Percentiles rank a stretch among this genome's conserved stretches.
Evolutionary conservation across 35 echinoderm and acorn worm genomes (phyloP).

Genomic region (Strongylocentrotus purpuratus): DNA sequence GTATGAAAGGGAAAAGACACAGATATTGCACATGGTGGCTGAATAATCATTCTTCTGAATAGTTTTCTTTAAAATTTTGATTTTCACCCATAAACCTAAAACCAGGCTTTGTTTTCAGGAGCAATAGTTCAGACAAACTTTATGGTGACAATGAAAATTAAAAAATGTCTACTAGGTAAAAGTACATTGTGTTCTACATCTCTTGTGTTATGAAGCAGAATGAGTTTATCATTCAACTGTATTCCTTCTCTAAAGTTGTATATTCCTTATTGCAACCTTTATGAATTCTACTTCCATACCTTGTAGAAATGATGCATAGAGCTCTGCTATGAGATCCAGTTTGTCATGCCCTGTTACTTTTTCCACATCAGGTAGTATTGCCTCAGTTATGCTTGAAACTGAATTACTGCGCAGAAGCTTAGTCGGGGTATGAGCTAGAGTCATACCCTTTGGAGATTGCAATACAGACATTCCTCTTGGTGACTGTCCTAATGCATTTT

Average conservation of each 20-base stretch:
- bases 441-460: not conserved
- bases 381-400: constrained; percentile 27
- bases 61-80: too few relatives aligned
- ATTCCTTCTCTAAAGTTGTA: not conserved
- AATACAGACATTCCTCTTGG: not conserved
- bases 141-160: not conserved
- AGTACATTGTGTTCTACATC: not conserved
- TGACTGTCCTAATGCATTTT: constrained; percentile 21
- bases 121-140: not conserved
- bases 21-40: not conserved
- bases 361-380: constrained; percentile 31
- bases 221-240: not conserved
- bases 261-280: not conserved
- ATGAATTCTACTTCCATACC: constrained; percentile 34
- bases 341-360: constrained; percentile 58
- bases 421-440: constrained; percentile 45
- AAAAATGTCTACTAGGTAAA: not conserved
- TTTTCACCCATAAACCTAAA: too few relatives aligned
- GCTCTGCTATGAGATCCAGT: constrained; percentile 58
- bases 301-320: constrained; percentile 70
- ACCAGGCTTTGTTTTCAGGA: too few relatives aligned
- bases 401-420: constrained; percentile 51
- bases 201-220: not conserved
- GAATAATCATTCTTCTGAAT: too few relatives aligned
- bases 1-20: not conserved